Evolutionary conservation across 2,113 vertebrate species (phyloP), one percentile per base, ranked within the genome.

Genomic region (Suricata suricatta): DNA sequence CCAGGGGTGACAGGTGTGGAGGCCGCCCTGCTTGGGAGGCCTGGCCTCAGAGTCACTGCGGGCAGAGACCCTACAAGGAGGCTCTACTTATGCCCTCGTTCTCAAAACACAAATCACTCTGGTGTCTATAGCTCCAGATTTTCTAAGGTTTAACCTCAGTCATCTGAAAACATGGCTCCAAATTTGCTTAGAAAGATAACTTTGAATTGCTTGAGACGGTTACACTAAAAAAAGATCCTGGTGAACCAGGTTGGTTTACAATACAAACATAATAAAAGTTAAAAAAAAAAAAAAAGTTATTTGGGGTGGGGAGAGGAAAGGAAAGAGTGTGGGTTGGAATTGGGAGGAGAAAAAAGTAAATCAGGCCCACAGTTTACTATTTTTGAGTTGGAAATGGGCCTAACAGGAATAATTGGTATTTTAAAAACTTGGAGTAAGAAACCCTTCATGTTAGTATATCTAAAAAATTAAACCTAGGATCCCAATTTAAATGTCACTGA

Each of bases 401-500:
- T 47, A 91, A 47, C 8, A 64, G 64, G 14, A 25, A 84, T 29
- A 72, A 93, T 25, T 95, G 60, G 0, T 82, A 80, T 87, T 90
- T 89, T 6, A 71, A 95, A 94, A 76, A 63, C 6, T 23, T 80
- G 27, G 54, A 88, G 44, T 94, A 94, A 94, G 33, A 95, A 92
- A 7, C 1, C 9, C 19, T 96, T 60, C 17, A 81, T 66, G 81
- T 92, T 94, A 71, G 33, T 11, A 0, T 41, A 68, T 76, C 14
- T 92, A 94, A 94, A 92, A 82, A 44, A 23, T 71, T 44, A 88
- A 74, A 89, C 27, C 25, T n/a, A 25, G 47, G 38, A 89, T 90
- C 71, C 17, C 31, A 95, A 94, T 90, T 94, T 83, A 80, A 95
- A 93, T 68, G 29, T 93, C 60, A 52, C 7, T 86, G 44, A 94